Base-by-base conservation (phyloP, 2,113 vertebrate genomes). In the Mustelus asterias region DNA sequence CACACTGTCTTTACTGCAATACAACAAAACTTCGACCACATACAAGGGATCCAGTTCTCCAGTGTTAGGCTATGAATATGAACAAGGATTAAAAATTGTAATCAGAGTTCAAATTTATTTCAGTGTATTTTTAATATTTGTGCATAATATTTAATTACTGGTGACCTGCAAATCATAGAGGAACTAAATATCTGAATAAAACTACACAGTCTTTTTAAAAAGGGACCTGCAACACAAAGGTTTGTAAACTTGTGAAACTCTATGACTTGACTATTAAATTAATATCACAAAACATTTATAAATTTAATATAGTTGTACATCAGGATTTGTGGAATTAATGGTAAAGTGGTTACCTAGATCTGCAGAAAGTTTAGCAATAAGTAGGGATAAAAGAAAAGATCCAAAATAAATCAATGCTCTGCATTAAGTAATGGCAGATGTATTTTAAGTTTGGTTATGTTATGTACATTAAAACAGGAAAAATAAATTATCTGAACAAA, bases 1-100 rank as follows among this genome's bases (percentile, higher is more conserved):
- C 69, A 99, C 96, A 67, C 99, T 99, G 78, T 99, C 99, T 95
- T 98, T 99, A 96, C 98, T 99, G 96, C 99, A 99, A 96, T 98
- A 98, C 33, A 99, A 96, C 96, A 99, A 97, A 76, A 99, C 99
- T 97, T 99, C 99, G 93, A 99, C 98, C 96, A 99, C 98, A 88
- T 99, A 99, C 8, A 99, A 96, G 0, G 99, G 98, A 95, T 99
- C 99, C 37, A 98, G 95, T 76, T 99, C 99, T 76, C 98, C 97
- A 20, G 98, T 97, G 96, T 96, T 98, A n/a, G 97, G 97, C 98
- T 98, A 95, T 96, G 85, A 96, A 69, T 8, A 96, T 24, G 48
- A 94, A 44, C 7, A 63, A 93, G 14, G n/a, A 65, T 37, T 16
- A 8, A n/a, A 22, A 65, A 0, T 14, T 96, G 14, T 60, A 29